Evolutionary conservation across 2,888 invertebrate species (phyloP), one percentile per base, ranked within the genome.

Genomic region (Lepidochitona cinerea): DNA sequence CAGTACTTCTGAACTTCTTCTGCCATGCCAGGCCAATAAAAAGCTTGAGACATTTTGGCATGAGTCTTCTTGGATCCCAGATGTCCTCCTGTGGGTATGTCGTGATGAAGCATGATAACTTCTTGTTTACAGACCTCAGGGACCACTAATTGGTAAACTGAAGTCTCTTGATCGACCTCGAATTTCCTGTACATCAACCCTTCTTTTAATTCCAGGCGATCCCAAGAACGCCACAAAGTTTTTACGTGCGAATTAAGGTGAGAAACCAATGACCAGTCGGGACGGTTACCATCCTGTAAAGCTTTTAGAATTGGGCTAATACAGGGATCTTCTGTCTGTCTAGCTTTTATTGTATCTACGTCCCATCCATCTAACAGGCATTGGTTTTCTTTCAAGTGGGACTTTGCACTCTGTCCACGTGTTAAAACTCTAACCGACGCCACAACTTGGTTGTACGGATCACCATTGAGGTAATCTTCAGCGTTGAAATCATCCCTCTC

Each of bases 21-120:
- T 35, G 23, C 65, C 66, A 79, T 26, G 5, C 54, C 49, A 59
- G 49, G 49, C 74, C 75, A 75, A 41, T 49, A 71, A 69, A 33
- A 3, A 12, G 18, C 36, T 0, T 37, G 14, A 3, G 32, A 14
- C 1, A 73, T 26, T 37, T 37, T 69, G 1, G 4, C 23, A 12
- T 52, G 18, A 9, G 68, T 68, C 23, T 41, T 35, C 37, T 54
- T 37, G 9, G 37, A 26, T 3, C 74, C 75, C 14, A 76, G 32
- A 64, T 77, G 75, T 33, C 75, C 74, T 7, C 68, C 70, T 36
- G 66, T 70, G 35, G 41, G n/a, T 36, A 7, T 41, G 32, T 71
- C 52, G 37, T 76, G 74, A 49, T 12, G n/a, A n/a, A n/a, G n/a
- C n/a, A n/a, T n/a, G n/a, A n/a, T n/a, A n/a, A n/a, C n/a, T n/a